phyloP scores from a whole-genome alignment of 2,797 vertebrate genomes.

The Pangasius krempfi region DNA sequence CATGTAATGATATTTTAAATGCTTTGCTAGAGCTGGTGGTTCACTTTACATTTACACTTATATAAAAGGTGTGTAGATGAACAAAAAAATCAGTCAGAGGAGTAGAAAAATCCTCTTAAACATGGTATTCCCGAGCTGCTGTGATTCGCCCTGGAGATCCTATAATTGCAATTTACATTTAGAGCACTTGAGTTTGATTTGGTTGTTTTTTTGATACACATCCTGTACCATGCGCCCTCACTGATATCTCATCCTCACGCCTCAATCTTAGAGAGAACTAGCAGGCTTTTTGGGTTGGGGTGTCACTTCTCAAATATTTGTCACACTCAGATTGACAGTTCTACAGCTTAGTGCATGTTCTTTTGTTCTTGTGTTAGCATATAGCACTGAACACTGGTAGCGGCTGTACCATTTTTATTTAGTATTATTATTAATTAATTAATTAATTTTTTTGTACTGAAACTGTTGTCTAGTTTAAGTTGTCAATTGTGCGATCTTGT shows the following conservation, averaged over 20 bases:
- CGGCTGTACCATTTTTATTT: background rate
- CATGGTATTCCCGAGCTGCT: background rate
- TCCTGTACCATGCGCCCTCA: background rate
- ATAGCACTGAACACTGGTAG: background rate
- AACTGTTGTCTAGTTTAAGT: background rate
- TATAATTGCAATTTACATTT: background rate
- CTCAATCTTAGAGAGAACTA: background rate
- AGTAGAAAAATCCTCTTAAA: background rate
- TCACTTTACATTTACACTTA: background rate
- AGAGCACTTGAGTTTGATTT: background rate
- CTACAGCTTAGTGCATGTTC: background rate
- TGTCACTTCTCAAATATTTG: conserved; percentile 7
- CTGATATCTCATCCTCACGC: too few species aligned
- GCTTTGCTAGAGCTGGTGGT: background rate
- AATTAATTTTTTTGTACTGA: background rate
- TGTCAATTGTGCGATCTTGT: background rate
- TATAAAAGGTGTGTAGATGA: background rate
- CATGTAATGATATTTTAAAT: background rate
- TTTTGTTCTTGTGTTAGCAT: conserved; percentile 14
- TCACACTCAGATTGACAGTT: conserved; percentile 5
- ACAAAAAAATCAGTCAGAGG: background rate
- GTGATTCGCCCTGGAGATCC: background rate
- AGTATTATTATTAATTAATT: too few species aligned
- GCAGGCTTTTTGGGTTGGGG: background rate
- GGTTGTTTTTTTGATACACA: too few species aligned